Conservation (phyloP, 1,140 invertebrate genomes). For the Nixonia krombeini region DNA sequence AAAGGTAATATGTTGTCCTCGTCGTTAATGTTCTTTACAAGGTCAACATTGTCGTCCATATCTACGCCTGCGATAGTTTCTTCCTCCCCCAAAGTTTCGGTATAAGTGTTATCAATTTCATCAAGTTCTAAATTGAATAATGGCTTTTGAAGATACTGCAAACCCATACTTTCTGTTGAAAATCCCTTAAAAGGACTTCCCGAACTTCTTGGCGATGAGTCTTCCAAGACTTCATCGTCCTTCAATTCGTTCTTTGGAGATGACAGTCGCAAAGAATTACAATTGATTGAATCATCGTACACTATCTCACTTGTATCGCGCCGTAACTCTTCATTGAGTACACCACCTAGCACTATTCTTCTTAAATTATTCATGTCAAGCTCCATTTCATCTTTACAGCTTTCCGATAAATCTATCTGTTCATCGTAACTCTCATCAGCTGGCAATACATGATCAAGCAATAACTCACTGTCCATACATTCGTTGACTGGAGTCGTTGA, state of each 20-base stretch:
- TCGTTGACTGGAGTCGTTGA: slow-evolving; percentile 17
- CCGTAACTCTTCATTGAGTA: slow-evolving; percentile 25
- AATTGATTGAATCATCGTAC: slow-evolving; percentile 40
- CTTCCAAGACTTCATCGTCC: slow-evolving; percentile 33
- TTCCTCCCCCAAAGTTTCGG: slow-evolving; percentile 14
- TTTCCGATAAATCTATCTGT: slow-evolving; percentile 22
- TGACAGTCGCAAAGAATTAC: slow-evolving; percentile 33
- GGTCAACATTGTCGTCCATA: slow-evolving; percentile 21
- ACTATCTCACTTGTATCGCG: slow-evolving; percentile 33
- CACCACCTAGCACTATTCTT: slow-evolving; percentile 11
- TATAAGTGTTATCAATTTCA: slow-evolving; percentile 33
- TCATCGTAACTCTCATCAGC: slow-evolving; percentile 29
- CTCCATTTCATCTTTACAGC: slow-evolving; percentile 18
- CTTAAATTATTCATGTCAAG: slow-evolving; percentile 24
- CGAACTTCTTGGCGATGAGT: slow-evolving; percentile 25
- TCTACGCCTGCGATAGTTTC: neutral
- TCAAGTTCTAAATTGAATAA: slow-evolving; percentile 36
- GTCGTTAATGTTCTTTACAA: slow-evolving; percentile 16
- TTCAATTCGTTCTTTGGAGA: slow-evolving; percentile 40
- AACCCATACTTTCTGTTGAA: slow-evolving; percentile 26
- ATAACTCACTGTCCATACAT: slow-evolving; percentile 8
- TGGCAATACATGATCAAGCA: slow-evolving; percentile 10
- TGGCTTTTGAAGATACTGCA: slow-evolving; percentile 35
- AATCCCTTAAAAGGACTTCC: slow-evolving; percentile 43
- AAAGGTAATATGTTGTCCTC: slow-evolving; percentile 28